These are phyloP conservation scores for Danio tinwini DNA, from an alignment of 2,797 vertebrate species.

Conservation along the genomic window DNA sequence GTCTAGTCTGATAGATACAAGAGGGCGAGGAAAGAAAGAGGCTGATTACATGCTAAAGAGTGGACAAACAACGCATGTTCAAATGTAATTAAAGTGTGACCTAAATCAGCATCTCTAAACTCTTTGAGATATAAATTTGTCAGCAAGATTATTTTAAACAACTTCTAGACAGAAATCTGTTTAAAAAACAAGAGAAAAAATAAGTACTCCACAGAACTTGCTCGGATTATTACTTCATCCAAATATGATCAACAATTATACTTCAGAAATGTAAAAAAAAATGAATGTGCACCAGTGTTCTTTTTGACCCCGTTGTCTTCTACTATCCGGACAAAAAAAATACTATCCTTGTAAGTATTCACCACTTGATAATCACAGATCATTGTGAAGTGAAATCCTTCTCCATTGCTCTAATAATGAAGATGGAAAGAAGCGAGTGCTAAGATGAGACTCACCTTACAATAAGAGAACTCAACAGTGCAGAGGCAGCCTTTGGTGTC, in stretches of 20 bases:
- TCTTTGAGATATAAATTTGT: not conserved
- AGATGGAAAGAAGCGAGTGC: constrained; percentile 1
- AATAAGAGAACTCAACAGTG: constrained; percentile 22
- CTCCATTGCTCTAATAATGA: constrained; percentile 5
- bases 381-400: constrained; percentile 16
- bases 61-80: constrained; percentile 7
- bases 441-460: constrained; percentile 21
- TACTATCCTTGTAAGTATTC: not conserved
- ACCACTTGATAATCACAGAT: not conserved
- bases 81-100: constrained; percentile 26
- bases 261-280: not conserved
- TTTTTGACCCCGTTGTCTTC: not conserved
- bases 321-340: not conserved
- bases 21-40: constrained; percentile 58
- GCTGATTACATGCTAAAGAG: constrained; percentile 20
- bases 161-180: not conserved
- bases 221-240: too few species aligned
- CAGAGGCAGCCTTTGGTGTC: constrained; percentile 47
- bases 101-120: not conserved
- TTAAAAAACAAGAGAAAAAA: too few species aligned
- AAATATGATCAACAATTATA: too few species aligned
- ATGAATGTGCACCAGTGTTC: not conserved
- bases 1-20: constrained; percentile 63
- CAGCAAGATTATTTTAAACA: not conserved
- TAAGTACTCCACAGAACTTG: too few species aligned